Evolutionary conservation across 2,113 vertebrate species (phyloP), one percentile per base, ranked within the genome.

Genomic region (Salvelinus alpinus): DNA sequence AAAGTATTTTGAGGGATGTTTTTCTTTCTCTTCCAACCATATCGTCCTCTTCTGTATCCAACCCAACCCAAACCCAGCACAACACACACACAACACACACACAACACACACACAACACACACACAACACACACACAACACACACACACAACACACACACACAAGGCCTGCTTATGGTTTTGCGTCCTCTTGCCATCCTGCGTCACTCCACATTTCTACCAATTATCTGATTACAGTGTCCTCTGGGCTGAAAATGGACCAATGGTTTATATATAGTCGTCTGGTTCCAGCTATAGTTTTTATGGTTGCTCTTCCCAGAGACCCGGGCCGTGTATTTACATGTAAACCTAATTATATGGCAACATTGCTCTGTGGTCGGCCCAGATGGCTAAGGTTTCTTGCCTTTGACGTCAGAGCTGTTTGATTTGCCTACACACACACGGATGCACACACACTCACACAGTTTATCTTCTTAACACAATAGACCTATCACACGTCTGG

Each of bases 271-370:
- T 90, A 92, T 83, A 54, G 51, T 54, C 90, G 89, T 92, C 88
- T 92, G 90, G 87, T 86, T 75, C 83, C 73, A 76, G 67, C 85
- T 88, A 76, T 82, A 89, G 86, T 89, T 93, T 54, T 92, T 88
- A 89, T 85, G 77, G 82, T 82, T 83, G 25, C 68, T 80, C 80
- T 88, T 90, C 89, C 90, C 92, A 92, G 87, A 89, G 85, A 89
- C 85, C 86, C 88, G 85, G 86, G 27, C 85, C 85, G 85, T 83
- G 75, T 84, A 92, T 92, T 92, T 91, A 82, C 90, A 92, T 89
- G 86, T 83, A 88, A 88, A 88, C 89, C 87, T 92, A 94, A 94
- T 94, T 92, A 92, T 80, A 93, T 77, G 86, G 84, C 79, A 64
- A 78, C 83, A 54, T 88, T 77, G 84, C 88, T 87, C 88, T 91